A percentile compares a stretch with the other conserved stretches of the same genome.
Evolutionary conservation across 2,113 vertebrate species (phyloP).

Genomic region (Tautogolabrus adspersus): DNA sequence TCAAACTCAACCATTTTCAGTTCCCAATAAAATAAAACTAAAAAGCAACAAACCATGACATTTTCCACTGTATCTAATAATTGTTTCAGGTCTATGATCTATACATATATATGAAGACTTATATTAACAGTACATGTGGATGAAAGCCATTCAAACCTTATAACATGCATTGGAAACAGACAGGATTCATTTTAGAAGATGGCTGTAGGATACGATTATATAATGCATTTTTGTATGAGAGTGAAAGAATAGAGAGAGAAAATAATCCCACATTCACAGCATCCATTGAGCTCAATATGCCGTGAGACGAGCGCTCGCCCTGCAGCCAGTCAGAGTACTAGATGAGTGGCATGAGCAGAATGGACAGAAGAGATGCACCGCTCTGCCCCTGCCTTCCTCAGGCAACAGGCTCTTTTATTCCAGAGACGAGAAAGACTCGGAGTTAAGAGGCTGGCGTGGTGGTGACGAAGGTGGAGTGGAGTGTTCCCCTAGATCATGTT

Average conservation of each 20-base stretch:
- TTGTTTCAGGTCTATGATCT: neutral
- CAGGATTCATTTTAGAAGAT: conserved; percentile 13
- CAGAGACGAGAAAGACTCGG: conserved; percentile 25
- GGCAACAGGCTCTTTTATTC: conserved; percentile 45
- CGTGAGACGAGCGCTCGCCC: conserved; percentile 42
- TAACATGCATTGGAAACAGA: conserved; percentile 1
- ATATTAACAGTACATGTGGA: neutral
- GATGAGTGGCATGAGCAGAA: conserved; percentile 44
- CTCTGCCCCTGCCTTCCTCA: conserved; percentile 37
- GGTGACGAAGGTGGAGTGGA: conserved; percentile 2
- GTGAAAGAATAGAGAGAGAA: conserved; percentile 29
- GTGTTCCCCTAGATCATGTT: conserved; percentile 43
- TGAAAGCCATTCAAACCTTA: conserved; percentile 4
- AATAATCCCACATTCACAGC: conserved; percentile 28
- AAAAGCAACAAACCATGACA: no score
- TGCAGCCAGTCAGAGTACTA: conserved; percentile 40
- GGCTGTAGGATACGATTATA: conserved; percentile 23
- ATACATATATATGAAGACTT: neutral
- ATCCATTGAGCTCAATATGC: conserved; percentile 32
- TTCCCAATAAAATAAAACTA: no score
- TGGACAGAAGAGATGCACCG: conserved; percentile 30
- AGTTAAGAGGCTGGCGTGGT: conserved; percentile 29
- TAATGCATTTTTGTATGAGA: conserved; percentile 29
- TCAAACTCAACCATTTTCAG: no score
- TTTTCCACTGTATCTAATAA: no score